phyloP scores from a whole-genome alignment of 2,797 vertebrate species.

The Pangasius mekongensis region DNA sequence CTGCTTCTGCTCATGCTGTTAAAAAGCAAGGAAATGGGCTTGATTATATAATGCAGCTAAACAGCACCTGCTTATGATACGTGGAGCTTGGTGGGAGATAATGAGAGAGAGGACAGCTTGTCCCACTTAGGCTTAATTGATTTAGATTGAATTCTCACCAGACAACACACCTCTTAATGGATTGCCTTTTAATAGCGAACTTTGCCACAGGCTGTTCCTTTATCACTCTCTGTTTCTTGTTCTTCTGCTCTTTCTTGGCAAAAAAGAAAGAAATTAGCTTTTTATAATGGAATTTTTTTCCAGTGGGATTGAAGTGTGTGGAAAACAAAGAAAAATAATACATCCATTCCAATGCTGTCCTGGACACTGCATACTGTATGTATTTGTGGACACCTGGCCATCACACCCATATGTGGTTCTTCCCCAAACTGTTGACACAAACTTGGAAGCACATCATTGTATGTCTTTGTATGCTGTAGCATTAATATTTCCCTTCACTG shows the following conservation, averaged over 20 bases:
- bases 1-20: not conserved
- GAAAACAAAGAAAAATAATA: not conserved
- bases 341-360: not conserved
- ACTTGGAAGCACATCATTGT: not conserved
- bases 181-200: slow-evolving; percentile 44
- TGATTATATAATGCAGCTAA: not conserved
- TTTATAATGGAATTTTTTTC: slow-evolving; percentile 4
- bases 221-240: slow-evolving; percentile 23
- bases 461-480: not conserved
- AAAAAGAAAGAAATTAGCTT: slow-evolving; percentile 16
- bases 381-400: not conserved
- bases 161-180: slow-evolving; percentile 36
- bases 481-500: not conserved
- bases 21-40: not conserved
- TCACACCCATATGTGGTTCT: not conserved
- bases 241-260: slow-evolving; percentile 7
- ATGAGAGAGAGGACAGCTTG: slow-evolving; percentile 39
- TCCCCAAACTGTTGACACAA: not conserved
- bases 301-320: not conserved
- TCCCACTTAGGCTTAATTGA: slow-evolving; percentile 37
- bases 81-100: slow-evolving; percentile 25
- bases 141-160: slow-evolving; percentile 52
- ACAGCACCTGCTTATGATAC: slow-evolving; percentile 5
- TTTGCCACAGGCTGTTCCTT: slow-evolving; percentile 34
- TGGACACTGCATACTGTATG: not conserved